Evolutionary conservation across 2,113 vertebrate genomes (phyloP), one percentile per base, ranked within the genome.

Genomic region (Dicrurus megarhynchus): DNA sequence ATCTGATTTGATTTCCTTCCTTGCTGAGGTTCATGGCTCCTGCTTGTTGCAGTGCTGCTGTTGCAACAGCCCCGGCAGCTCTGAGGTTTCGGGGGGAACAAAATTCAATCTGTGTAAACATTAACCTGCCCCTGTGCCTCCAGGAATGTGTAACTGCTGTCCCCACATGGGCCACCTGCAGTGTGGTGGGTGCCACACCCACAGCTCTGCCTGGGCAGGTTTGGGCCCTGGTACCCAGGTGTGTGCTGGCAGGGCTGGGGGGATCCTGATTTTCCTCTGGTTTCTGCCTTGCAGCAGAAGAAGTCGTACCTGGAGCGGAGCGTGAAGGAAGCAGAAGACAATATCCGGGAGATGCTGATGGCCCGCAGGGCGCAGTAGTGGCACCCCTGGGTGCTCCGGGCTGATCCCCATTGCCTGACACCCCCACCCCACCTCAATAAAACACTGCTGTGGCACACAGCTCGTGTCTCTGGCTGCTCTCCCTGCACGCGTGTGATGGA

Each of bases 271-370:
- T 69, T 22, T 81, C 13, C 60, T 91, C 41, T 81, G 59, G 16
- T 74, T 96, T 53, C 84, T 93, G 83, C 95, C 90, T 92, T 97
- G 28, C 98, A 99, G 99, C 99, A 99, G 97, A 99, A 98, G 97
- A 99, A 99, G 94, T 98, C 98, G 2, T 99, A 99, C 95, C 98
- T 99, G 94, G 99, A 99, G 95, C 98, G 99, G 92, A 99, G 99
- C 1, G 99, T 99, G 78, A 99, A 99, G 93, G 99, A 99, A 73
- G 99, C 99, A 1, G 99, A 99, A 69, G 99, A 99, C 95, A 99
- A 99, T 90, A 99, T 99, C 95, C 97, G 99, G 93, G 99, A 99
- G 92, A 99, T 99, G 99, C 97, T 99, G 93, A 98, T 99, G 98
- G 98, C 99, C n/a, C 97, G 99, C 71, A 98, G 99, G 92, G 97